Evolutionary conservation across 2,888 invertebrate genomes (phyloP).

Genomic region (Gerris lacustris): DNA sequence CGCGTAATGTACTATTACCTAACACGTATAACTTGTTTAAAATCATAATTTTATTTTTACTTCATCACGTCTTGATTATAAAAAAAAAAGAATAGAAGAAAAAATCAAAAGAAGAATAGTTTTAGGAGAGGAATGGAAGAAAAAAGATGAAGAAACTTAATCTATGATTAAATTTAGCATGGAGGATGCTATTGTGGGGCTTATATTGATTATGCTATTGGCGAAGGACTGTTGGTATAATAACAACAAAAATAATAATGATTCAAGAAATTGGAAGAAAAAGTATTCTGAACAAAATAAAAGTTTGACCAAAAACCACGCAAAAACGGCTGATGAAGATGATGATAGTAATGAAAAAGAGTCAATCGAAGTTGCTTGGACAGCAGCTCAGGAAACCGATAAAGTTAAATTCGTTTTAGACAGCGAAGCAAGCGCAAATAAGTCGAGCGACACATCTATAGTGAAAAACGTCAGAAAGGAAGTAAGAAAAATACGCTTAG

Average conservation of each 20-base stretch:
- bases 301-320: too few species aligned
- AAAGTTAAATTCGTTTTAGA: not conserved
- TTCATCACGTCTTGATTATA: too few species aligned
- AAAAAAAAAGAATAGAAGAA: too few species aligned
- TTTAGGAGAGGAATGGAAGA: not conserved
- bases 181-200: not conserved
- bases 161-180: not conserved
- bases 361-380: not conserved
- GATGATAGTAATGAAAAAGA: not conserved
- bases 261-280: not conserved
- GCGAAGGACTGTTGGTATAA: not conserved
- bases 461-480: too few species aligned
- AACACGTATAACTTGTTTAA: too few species aligned
- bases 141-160: not conserved
- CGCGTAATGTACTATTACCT: too few species aligned
- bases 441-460: not conserved
- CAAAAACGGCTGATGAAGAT: not conserved
- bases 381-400: not conserved
- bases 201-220: not conserved
- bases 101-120: too few species aligned
- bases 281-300: not conserved
- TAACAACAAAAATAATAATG: not conserved
- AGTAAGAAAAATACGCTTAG: too few species aligned
- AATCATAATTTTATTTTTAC: too few species aligned
- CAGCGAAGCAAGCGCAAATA: not conserved